Conservation (phyloP, 2,888 invertebrate genomes). For the Apodemia duryi region DNA sequence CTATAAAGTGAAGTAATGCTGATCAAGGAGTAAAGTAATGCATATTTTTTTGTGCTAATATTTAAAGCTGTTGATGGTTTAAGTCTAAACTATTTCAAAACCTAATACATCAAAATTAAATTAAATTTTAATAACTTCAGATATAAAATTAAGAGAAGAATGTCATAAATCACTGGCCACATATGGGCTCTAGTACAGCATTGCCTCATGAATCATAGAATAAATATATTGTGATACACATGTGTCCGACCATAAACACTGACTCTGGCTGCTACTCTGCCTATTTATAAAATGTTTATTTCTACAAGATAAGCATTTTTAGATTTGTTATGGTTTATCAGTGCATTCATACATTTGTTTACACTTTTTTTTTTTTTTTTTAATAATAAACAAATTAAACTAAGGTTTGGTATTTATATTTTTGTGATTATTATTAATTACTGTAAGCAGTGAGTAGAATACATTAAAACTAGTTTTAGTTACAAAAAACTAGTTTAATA, state of each 20-base stretch:
- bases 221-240: slow-evolving; percentile 48
- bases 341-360: slow-evolving; percentile 6
- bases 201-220: slow-evolving; percentile 42
- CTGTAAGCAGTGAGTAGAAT: too few species aligned
- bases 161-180: slow-evolving; percentile 40
- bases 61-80: too few species aligned
- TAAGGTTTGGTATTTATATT: neutral
- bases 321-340: slow-evolving; percentile 5
- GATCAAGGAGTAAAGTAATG: too few species aligned
- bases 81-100: too few species aligned
- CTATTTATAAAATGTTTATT: slow-evolving; percentile 7
- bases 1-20: too few species aligned
- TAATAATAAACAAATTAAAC: too few species aligned
- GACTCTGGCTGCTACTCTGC: slow-evolving; percentile 29
- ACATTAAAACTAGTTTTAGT: too few species aligned
- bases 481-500: too few species aligned
- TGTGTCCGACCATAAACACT: slow-evolving; percentile 41
- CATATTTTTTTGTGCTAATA: too few species aligned
- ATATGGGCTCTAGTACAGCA: slow-evolving; percentile 27
- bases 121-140: neutral
- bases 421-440: neutral
- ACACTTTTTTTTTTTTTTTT: too few species aligned
- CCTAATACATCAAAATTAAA: slow-evolving; percentile 23
- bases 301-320: slow-evolving; percentile 10
- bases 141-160: slow-evolving; percentile 25